phyloP scores from a whole-genome alignment of 2,888 invertebrate species.

The Spisula subtruncata region DNA sequence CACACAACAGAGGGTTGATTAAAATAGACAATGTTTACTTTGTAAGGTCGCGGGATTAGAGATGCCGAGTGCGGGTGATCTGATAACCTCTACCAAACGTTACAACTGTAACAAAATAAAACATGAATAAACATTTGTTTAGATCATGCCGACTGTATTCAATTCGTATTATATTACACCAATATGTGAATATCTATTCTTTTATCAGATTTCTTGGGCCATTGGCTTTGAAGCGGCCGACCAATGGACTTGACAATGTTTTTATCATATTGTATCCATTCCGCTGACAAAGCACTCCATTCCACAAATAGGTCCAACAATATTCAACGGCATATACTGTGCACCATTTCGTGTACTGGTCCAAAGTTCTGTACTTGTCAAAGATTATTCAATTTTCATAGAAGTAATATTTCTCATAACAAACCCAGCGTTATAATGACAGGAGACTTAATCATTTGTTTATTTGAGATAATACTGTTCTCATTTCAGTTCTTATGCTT shows the following conservation, averaged over 20 bases:
- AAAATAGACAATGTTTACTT: slow-evolving; percentile 52
- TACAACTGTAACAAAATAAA: slow-evolving; percentile 36
- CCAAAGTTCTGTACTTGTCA: not conserved
- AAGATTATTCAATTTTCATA: not conserved
- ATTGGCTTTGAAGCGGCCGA: slow-evolving; percentile 28
- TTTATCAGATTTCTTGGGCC: slow-evolving; percentile 37
- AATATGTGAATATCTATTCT: slow-evolving; percentile 18
- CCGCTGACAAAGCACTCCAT: not conserved
- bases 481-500: not conserved
- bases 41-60: slow-evolving; percentile 49
- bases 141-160: slow-evolving; percentile 14
- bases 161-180: slow-evolving; percentile 17
- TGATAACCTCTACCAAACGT: slow-evolving; percentile 32
- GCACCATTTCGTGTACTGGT: not conserved
- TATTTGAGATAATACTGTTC: not conserved
- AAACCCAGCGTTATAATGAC: slow-evolving; percentile 7
- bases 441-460: slow-evolving; percentile 7
- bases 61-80: slow-evolving; percentile 50
- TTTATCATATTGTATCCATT: not conserved
- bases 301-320: slow-evolving; percentile 12
- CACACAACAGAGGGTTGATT: slow-evolving; percentile 45
- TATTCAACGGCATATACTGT: not conserved
- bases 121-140: slow-evolving; percentile 26
- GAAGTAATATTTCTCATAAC: not conserved
- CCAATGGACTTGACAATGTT: not conserved